phyloP scores from a whole-genome alignment of 1,140 invertebrate genomes.

The Hyles vespertilio region DNA sequence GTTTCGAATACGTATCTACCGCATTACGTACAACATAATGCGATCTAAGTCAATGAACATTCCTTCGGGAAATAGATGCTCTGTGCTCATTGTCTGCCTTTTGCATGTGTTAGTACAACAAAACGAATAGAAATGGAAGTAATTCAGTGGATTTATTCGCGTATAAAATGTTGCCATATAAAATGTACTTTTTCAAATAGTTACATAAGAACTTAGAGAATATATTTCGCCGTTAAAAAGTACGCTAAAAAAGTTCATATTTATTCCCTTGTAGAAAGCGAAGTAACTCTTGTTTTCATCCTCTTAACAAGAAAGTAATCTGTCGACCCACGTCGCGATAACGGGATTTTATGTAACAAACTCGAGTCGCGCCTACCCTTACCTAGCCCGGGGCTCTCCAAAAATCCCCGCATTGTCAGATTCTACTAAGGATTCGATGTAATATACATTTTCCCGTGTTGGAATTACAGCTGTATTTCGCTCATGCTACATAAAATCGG shows the following conservation, averaged over 20 bases:
- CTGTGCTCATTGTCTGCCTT: too few species aligned
- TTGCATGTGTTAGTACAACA: neutral
- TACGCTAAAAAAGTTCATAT: slow-evolving; percentile 47
- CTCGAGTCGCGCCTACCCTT: slow-evolving; percentile 67
- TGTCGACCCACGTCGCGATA: slow-evolving; percentile 65
- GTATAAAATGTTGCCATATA: neutral
- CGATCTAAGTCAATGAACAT: too few species aligned
- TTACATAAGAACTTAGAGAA: slow-evolving; percentile 10
- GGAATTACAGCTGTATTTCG: slow-evolving; percentile 65
- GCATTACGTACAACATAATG: too few species aligned
- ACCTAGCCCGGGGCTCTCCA: slow-evolving; percentile 63
- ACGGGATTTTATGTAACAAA: slow-evolving; percentile 74
- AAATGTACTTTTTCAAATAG: neutral
- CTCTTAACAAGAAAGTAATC: slow-evolving; percentile 73
- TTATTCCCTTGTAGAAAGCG: slow-evolving; percentile 58
- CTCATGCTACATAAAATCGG: slow-evolving; percentile 64
- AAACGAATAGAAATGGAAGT: neutral
- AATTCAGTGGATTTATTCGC: too few species aligned
- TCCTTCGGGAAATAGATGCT: too few species aligned
- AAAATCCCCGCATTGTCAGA: slow-evolving; percentile 65
- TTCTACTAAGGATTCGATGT: slow-evolving; percentile 59
- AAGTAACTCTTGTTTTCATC: slow-evolving; percentile 67
- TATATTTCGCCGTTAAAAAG: slow-evolving; percentile 22
- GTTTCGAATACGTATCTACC: too few species aligned
- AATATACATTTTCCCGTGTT: slow-evolving; percentile 67